These are phyloP conservation scores for Drosophila virilis DNA, from an alignment of 1,140 invertebrate species.

Conservation along the genomic window DNA sequence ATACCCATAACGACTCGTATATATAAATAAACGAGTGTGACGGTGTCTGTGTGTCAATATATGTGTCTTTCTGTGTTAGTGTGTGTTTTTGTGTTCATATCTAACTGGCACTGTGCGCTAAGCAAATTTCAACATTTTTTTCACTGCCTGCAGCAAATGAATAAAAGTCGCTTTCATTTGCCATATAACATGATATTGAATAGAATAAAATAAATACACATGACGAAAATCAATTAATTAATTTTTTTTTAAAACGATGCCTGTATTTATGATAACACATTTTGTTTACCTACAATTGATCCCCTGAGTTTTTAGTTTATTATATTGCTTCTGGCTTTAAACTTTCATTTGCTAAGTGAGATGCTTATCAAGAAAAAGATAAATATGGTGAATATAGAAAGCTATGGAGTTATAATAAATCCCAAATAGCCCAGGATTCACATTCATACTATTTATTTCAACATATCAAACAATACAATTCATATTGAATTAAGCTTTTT, in stretches of 20 bases:
- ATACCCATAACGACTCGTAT: constrained; percentile 35
- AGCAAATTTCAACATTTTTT: constrained; percentile 44
- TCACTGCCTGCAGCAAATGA: neutral
- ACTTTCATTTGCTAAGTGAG: too few relatives aligned
- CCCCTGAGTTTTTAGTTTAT: neutral
- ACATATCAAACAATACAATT: too few relatives aligned
- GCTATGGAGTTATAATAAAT: too few relatives aligned
- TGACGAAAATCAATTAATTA: constrained; percentile 25
- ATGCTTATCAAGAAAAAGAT: too few relatives aligned
- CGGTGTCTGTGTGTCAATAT: neutral
- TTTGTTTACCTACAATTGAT: neutral
- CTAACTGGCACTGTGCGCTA: constrained; percentile 25
- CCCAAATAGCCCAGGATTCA: too few relatives aligned
- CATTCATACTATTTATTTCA: too few relatives aligned
- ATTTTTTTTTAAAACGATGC: neutral
- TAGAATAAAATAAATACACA: constrained; percentile 23
- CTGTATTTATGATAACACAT: neutral
- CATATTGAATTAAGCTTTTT: too few relatives aligned
- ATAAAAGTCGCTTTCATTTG: constrained; percentile 26
- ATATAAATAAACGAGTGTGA: neutral
- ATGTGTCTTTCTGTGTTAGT: neutral
- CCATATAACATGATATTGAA: constrained; percentile 14
- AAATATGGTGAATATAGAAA: too few relatives aligned
- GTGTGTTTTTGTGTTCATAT: constrained; percentile 5
- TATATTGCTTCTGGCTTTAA: neutral